These are phyloP conservation scores for Rhodeus uyekii DNA, from an alignment of 2,797 vertebrate species.

Conservation along the genomic window DNA sequence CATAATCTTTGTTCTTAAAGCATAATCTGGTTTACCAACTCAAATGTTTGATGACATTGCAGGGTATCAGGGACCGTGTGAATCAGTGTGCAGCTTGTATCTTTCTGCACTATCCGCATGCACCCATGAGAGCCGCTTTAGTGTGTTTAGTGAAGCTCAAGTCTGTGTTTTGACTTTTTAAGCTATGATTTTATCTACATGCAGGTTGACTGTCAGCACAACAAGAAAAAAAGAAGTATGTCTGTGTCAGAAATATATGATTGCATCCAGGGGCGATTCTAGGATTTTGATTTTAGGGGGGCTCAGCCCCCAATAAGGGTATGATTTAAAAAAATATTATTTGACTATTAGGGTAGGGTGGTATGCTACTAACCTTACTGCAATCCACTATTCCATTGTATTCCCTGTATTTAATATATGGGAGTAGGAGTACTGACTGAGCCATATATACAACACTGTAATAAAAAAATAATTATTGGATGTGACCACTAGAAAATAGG, in stretches of 20 bases:
- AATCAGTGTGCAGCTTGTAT: background rate
- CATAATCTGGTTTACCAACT: background rate
- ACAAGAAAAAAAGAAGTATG: background rate
- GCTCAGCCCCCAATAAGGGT: no score
- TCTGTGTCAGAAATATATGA: background rate
- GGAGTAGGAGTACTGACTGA: no score
- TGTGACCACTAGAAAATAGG: no score
- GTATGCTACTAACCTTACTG: no score
- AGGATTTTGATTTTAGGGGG: no score
- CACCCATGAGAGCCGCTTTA: background rate
- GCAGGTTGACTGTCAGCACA: constrained; percentile 55
- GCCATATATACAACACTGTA: no score
- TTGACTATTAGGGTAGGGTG: no score
- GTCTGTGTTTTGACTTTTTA: constrained; percentile 13
- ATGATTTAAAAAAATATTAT: no score
- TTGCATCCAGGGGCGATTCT: no score
- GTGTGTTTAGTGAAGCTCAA: background rate
- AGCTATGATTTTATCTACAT: constrained; percentile 13
- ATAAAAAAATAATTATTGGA: no score
- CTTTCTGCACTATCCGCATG: background rate
- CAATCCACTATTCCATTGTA: no score
- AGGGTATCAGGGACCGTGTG: background rate
- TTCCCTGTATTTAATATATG: no score
- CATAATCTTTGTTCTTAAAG: background rate
- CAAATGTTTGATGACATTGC: constrained; percentile 8